Percentiles rank a stretch among this genome's conserved stretches.
Conservation (phyloP, 2,797 vertebrate species). For the Calcarius lapponicus region DNA sequence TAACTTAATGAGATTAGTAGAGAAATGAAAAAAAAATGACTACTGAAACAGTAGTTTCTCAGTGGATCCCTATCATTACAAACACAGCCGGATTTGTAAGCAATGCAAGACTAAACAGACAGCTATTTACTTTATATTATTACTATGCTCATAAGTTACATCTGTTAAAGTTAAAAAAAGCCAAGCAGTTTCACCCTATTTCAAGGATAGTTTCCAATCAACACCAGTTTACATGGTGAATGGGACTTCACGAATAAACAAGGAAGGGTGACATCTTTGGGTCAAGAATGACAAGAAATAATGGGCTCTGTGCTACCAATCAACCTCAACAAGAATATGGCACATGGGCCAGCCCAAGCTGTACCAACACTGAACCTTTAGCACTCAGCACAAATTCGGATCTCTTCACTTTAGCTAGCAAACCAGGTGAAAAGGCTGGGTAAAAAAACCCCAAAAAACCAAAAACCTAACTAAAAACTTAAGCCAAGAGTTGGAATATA, state of each 20-base stretch:
- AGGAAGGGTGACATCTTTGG: conserved; percentile 74
- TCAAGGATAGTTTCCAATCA: conserved; percentile 74
- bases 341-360: conserved; percentile 79
- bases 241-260: conserved; percentile 61
- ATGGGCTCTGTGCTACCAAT: conserved; percentile 78
- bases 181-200: conserved; percentile 75
- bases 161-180: conserved; percentile 67
- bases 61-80: conserved; percentile 64
- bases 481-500: conserved; percentile 59
- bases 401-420: conserved; percentile 73
- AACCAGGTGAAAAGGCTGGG: conserved; percentile 72
- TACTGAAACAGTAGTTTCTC: conserved; percentile 66
- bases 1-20: conserved; percentile 59
- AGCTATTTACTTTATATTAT: conserved; percentile 78
- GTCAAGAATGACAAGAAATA: conserved; percentile 71
- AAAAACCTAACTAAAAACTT: conserved; percentile 62
- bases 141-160: conserved; percentile 77
- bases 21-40: conserved; percentile 35
- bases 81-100: conserved; percentile 70
- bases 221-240: conserved; percentile 73
- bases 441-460: neutral
- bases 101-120: conserved; percentile 77
- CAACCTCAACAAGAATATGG: conserved; percentile 80
- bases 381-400: conserved; percentile 76
- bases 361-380: conserved; percentile 78